Percentiles rank a stretch among this genome's conserved stretches.
Conservation (phyloP, 2,888 invertebrate species). For the Chesias legatella region DNA sequence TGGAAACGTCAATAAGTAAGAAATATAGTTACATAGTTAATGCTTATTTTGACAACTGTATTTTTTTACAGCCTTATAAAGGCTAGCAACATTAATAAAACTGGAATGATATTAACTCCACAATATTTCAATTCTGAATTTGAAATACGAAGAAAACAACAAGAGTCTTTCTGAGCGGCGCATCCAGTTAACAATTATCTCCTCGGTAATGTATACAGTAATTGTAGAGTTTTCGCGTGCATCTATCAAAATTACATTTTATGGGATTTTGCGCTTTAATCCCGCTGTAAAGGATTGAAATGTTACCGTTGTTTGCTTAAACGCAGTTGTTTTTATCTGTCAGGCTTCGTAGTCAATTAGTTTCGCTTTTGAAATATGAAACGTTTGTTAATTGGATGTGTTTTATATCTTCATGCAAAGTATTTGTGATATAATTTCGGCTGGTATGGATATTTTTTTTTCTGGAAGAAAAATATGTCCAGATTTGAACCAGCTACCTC, state of each 20-base stretch:
- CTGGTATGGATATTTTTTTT: too few species aligned
- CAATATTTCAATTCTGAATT: too few species aligned
- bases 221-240: conserved; percentile 54
- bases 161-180: conserved; percentile 9
- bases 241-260: conserved; percentile 71
- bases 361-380: conserved; percentile 19
- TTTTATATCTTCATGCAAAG: background rate
- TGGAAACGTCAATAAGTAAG: too few species aligned
- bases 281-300: conserved; percentile 50
- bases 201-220: conserved; percentile 43
- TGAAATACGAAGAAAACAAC: too few species aligned
- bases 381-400: conserved; percentile 13
- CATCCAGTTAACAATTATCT: conserved; percentile 30
- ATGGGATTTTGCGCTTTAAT: conserved; percentile 58
- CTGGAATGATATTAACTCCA: too few species aligned
- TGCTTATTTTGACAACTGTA: too few species aligned
- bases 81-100: too few species aligned
- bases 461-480: too few species aligned
- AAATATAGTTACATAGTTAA: too few species aligned
- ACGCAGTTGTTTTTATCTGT: conserved; percentile 34
- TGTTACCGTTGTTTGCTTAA: conserved; percentile 33
- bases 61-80: too few species aligned
- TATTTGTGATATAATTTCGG: too few species aligned
- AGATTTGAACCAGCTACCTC: too few species aligned
- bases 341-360: conserved; percentile 30